Conservation (phyloP, 2,113 vertebrate species). For the Gorsachius goisagi region DNA sequence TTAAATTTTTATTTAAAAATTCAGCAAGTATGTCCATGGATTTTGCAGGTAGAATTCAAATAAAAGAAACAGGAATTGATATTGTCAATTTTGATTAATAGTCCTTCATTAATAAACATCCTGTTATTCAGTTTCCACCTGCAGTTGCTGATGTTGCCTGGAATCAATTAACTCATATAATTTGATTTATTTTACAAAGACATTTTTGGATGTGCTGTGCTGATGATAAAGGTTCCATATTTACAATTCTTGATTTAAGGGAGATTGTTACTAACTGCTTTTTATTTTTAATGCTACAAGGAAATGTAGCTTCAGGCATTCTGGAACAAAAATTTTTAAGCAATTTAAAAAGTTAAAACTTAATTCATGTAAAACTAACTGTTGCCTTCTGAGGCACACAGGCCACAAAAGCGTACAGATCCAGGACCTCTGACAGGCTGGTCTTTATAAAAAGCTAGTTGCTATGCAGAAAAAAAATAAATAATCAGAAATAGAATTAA, state of each 20-base stretch:
- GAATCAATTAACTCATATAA: slow-evolving; percentile 95
- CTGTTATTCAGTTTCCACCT: slow-evolving; percentile 95
- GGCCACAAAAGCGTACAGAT: background rate
- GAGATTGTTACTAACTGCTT: slow-evolving; percentile 73
- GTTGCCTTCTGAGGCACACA: slow-evolving; percentile 33
- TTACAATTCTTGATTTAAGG: slow-evolving; percentile 70
- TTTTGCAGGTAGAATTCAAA: slow-evolving; percentile 79
- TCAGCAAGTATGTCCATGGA: slow-evolving; percentile 10
- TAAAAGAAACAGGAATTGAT: slow-evolving; percentile 81
- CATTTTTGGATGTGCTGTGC: slow-evolving; percentile 77
- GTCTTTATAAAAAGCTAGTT: background rate
- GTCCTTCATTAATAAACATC: slow-evolving; percentile 93
- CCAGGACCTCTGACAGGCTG: background rate
- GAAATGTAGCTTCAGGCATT: slow-evolving; percentile 60
- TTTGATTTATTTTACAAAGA: slow-evolving; percentile 86
- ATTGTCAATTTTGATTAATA: slow-evolving; percentile 93
- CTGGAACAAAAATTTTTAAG: slow-evolving; percentile 60
- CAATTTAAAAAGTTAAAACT: slow-evolving; percentile 52
- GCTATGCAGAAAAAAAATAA: background rate
- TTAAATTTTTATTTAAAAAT: slow-evolving; percentile 60
- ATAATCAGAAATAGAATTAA: background rate
- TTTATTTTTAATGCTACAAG: slow-evolving; percentile 61
- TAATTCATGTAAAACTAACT: slow-evolving; percentile 36
- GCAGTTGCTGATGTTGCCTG: slow-evolving; percentile 87
- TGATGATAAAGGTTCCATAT: slow-evolving; percentile 78